phyloP scores from a whole-genome alignment of 2,113 vertebrate genomes.

The Marmota monax region DNA sequence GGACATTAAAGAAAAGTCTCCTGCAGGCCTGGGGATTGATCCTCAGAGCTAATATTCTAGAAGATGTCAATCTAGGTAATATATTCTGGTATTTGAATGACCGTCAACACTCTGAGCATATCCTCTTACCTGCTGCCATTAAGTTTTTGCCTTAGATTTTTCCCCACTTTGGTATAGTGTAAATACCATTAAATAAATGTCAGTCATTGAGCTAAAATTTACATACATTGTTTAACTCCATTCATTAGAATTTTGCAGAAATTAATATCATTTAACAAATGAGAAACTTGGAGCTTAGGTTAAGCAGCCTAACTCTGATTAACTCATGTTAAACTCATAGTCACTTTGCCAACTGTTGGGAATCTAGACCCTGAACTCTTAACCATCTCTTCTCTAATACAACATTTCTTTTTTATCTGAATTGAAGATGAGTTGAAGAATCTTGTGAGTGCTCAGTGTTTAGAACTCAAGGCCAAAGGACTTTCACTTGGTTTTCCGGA shows the following conservation, averaged over 20 bases:
- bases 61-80: conserved; percentile 91
- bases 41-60: conserved; percentile 92
- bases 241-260: not conserved
- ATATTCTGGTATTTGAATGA: not conserved
- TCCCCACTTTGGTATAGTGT: not conserved
- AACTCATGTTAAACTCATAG: not conserved
- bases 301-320: not conserved
- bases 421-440: conserved; percentile 88
- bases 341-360: not conserved
- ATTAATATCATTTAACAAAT: conserved; percentile 21
- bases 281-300: not conserved
- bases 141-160: not conserved
- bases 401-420: conserved; percentile 46
- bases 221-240: not conserved
- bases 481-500: conserved; percentile 79
- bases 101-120: not conserved
- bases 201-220: not conserved
- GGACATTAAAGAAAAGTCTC: conserved; percentile 91
- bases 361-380: not conserved
- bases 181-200: not conserved
- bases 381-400: not conserved
- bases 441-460: conserved; percentile 89
- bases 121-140: not conserved
- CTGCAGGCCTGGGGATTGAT: conserved; percentile 92
- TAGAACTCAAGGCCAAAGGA: conserved; percentile 89